Base-by-base conservation (phyloP, 2,888 invertebrate species). In the Volucella inanis region DNA sequence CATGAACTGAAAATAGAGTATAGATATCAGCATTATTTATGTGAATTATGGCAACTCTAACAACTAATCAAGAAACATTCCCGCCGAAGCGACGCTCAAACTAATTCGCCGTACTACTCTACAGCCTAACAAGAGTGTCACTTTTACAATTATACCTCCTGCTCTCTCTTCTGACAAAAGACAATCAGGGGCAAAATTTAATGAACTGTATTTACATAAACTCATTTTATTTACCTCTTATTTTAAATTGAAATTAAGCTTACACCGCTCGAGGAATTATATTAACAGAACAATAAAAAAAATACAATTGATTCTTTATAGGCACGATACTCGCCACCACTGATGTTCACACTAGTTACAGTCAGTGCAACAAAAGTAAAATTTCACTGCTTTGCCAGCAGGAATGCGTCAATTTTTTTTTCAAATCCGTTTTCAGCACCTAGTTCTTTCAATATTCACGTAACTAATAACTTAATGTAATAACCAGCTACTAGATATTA, bases 11-110 rank as follows among this genome's bases (percentile, higher is more conserved):
- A 74, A 68, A 50, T n/a, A 43, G 12, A 61, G 39, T 50, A 15
- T 6, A 62, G 70, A 62, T 31, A 62, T n/a, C 47, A 50, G 65
- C 45, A 11, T 65, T 18, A 45, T 15, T 59, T 55, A 15, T 14
- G 62, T 65, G 49, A 14, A 18, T 74, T 50, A 55, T 81, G 85
- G 85, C 81, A 85, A 81, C 85, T 77, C 85, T 81, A 45, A 18
- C 18, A 52, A 67, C 45, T 81, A 72, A 81, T 84, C 76, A 72
- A 81, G 71, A 59, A 81, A 81, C 76, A 81, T 89, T 89, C 89
- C 89, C 89, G 89, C 89, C 89, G 89, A 88, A 88, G 87, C 81
- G 88, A 88, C 88, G 88, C 87, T 72, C 84, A 80, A 61, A 61
- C 64, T 49, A 61, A 78, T 77, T 74, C 57, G 54, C 74, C 31